These are phyloP conservation scores for Calypte anna DNA, from an alignment of 2,113 vertebrate genomes.

Conservation along the genomic window DNA sequence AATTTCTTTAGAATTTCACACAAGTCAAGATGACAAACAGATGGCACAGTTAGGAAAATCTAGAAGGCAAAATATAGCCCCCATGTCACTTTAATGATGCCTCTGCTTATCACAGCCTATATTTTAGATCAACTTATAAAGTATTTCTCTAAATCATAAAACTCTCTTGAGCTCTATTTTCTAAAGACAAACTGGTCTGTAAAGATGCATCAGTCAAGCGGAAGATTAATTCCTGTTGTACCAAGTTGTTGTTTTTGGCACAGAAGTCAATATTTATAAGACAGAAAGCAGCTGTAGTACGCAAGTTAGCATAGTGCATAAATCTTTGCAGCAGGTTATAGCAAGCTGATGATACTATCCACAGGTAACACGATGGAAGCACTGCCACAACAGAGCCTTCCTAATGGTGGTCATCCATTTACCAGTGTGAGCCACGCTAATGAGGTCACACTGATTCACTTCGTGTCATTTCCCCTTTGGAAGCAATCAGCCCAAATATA, in stretches of 20 bases:
- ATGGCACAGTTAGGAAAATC: constrained; percentile 52
- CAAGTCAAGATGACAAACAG: constrained; percentile 14
- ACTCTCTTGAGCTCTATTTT: constrained; percentile 61
- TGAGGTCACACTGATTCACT: constrained; percentile 67
- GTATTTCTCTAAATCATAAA: constrained; percentile 67
- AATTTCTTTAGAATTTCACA: constrained; percentile 24
- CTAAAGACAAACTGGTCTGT: constrained; percentile 64
- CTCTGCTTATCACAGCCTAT: constrained; percentile 36
- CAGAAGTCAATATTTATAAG: constrained; percentile 65
- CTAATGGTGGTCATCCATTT: constrained; percentile 67
- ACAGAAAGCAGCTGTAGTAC: constrained; percentile 53
- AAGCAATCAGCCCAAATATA: constrained; percentile 59
- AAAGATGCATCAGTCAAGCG: constrained; percentile 62
- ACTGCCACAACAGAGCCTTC: constrained; percentile 48
- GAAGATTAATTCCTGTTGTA: constrained; percentile 68
- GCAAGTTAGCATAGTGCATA: constrained; percentile 56
- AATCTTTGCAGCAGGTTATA: constrained; percentile 59
- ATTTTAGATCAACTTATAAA: constrained; percentile 60
- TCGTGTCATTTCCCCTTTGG: constrained; percentile 61
- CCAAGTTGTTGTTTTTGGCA: constrained; percentile 52
- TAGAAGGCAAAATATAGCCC: constrained; percentile 57
- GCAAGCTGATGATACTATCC: constrained; percentile 52
- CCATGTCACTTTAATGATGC: constrained; percentile 42
- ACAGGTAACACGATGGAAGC: constrained; percentile 60
- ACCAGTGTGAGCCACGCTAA: constrained; percentile 70